Evolutionary conservation across 2,888 invertebrate species (phyloP), one percentile per base, ranked within the genome.

Genomic region (Seira ritae): DNA sequence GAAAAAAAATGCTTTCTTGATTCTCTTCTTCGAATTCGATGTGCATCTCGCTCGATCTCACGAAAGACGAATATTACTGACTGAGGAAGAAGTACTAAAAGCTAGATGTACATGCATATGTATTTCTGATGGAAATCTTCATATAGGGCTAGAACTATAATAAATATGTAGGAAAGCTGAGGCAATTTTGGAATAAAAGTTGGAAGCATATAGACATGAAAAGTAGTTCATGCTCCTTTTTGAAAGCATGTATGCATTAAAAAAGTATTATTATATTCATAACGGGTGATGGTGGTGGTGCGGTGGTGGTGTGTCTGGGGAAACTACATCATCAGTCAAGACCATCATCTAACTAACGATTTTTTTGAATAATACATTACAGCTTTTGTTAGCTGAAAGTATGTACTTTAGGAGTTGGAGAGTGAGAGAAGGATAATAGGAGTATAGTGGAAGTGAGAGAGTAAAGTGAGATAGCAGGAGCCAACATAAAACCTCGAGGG

Each of bases 401-500:
- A 60, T 20, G 71, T 60, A 71, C n/a, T 17, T 70, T 70, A 6
- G 8, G 72, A 66, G 23, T 23, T 50, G 68, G 31, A 73, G 65
- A 50, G 42, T 55, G 55, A 71, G 55, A 71, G 15, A 55, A 74
- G 68, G 74, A 74, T 74, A 80, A 83, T 78, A 81, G 42, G 70
- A 74, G 75, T 55, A 55, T 55, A 55, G 55, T 55, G 55, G 6
- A 83, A 84, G 84, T 84, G 84, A 80, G 80, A 66, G 84, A 84
- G 84, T 84, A 20, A 73, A 84, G 84, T 80, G 62, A 83, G 77
- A 77, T 73, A 76, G 75, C 70, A 71, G 72, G 75, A 70, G 84
- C 84, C 74, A 84, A 78, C 42, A 80, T 73, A 83, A 31, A 84
- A 80, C 75, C 84, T 84, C 84, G 75, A 84, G 84, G 84, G 84